Base-by-base conservation (phyloP, 2,888 invertebrate species). In the Ceriagrion tenellum region DNA sequence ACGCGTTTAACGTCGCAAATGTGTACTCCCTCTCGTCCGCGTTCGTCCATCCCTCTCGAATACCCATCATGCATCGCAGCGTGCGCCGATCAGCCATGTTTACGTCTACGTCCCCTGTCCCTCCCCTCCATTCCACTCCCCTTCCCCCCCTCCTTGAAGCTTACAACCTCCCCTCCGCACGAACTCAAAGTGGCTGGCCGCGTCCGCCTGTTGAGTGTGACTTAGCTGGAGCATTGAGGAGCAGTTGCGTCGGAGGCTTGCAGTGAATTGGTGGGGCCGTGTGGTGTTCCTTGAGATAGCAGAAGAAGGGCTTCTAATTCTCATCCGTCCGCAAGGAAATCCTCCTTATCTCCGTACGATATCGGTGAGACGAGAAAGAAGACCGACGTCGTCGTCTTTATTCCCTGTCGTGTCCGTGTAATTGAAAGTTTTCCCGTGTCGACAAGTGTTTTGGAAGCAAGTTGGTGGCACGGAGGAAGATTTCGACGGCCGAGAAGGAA, bases 241-340 rank as follows among this genome's bases (percentile, higher is more conserved):
- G 18, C 47, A 69, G 93, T 69, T 23, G 93, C 69, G 69, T 69
- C 47, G 69, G 93, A 93, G 47, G 69, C 93, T 93, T 93, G 47
- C 93, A 40, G 93, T 40, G 47, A 16, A 74, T 93, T n/a, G 93
- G 93, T 93, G 93, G 69, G 93, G 40, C 47, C 47, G 40, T 63
- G 93, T 20, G 20, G 69, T 91, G 91, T 69, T 47, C 63, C n/a
- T n/a, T 35, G 59, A 35, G 91, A 35, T 16, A 59, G 18, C 20
- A 59, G 69, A 47, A 63, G n/a, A n/a, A n/a, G n/a, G n/a, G n/a
- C n/a, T n/a, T n/a, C 30, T 55, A 23, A 40, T 26, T 35, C 47
- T 91, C 91, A 30, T 69, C 69, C 69, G 16, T 20, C 26, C 1
- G 69, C 8, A 20, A 20, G 59, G 20, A n/a, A 69, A n/a, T 69